A percentile compares a stretch with the other conserved stretches of the same genome.
Evolutionary conservation across 2,797 vertebrate genomes (phyloP).

Genomic region (Enteromius fasciolatus): DNA sequence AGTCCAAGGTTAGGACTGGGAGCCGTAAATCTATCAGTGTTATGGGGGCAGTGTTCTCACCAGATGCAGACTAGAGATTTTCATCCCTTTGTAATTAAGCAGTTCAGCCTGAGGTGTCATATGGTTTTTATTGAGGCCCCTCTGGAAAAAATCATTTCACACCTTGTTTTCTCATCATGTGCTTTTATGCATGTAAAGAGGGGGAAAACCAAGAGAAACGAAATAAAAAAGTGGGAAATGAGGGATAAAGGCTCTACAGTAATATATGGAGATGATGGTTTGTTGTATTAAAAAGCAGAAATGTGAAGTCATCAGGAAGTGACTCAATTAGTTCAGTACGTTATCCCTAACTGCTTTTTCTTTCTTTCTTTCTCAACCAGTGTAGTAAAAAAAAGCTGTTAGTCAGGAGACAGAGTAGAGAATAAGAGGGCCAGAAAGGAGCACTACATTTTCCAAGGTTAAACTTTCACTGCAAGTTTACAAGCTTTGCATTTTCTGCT

Average conservation of each 20-base stretch:
- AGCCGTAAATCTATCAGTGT: conserved; percentile 82
- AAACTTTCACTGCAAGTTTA: conserved; percentile 69
- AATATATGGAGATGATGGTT: conserved; percentile 70
- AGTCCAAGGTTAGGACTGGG: conserved; percentile 76
- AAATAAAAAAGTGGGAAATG: conserved; percentile 51
- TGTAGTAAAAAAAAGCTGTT: conserved; percentile 58
- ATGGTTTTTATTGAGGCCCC: conserved; percentile 76
- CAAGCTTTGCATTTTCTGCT: conserved; percentile 72
- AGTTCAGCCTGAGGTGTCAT: conserved; percentile 80
- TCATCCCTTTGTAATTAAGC: conserved; percentile 88
- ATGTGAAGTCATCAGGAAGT: conserved; percentile 63
- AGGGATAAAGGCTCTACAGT: conserved; percentile 64
- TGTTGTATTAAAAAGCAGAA: conserved; percentile 70
- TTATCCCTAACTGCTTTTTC: conserved; percentile 62
- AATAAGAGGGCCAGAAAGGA: conserved; percentile 59
- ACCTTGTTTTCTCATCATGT: conserved; percentile 83
- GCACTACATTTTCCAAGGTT: conserved; percentile 73
- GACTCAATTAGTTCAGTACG: conserved; percentile 65
- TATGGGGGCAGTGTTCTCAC: conserved; percentile 81
- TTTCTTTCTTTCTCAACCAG: conserved; percentile 51
- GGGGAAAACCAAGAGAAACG: conserved; percentile 67
- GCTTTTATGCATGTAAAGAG: conserved; percentile 70
- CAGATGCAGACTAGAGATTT: conserved; percentile 85
- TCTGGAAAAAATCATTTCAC: conserved; percentile 78
- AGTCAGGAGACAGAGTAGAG: conserved; percentile 10